Conservation (phyloP, 2,888 invertebrate genomes). For the Ichneumoninae sp. region DNA sequence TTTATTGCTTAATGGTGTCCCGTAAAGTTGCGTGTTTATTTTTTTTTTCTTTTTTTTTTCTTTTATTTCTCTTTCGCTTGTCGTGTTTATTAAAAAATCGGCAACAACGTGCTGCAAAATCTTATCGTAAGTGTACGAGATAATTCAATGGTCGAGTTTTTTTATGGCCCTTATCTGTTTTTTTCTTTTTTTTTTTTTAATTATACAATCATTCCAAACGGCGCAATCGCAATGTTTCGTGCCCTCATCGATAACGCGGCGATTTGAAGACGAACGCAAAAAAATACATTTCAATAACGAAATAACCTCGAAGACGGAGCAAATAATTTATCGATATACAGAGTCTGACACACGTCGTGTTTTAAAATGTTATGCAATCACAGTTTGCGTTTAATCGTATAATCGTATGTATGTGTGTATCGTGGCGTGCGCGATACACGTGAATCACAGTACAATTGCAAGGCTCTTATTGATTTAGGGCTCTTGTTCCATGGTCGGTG, state of each 20-base stretch:
- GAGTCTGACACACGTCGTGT: slow-evolving; percentile 23
- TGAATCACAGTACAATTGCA: slow-evolving; percentile 79
- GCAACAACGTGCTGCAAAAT: slow-evolving; percentile 56
- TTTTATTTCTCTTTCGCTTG: slow-evolving; percentile 19
- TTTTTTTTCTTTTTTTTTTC: background rate
- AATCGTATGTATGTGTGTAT: slow-evolving; percentile 70
- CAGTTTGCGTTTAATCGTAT: slow-evolving; percentile 69
- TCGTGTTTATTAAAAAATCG: slow-evolving; percentile 51
- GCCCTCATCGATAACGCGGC: background rate
- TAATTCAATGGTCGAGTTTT: slow-evolving; percentile 56
- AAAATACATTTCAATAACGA: slow-evolving; percentile 24
- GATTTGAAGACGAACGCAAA: background rate
- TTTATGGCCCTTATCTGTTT: slow-evolving; percentile 36
- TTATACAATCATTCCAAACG: slow-evolving; percentile 25
- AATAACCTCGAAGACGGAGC: slow-evolving; percentile 40
- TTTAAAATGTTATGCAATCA: slow-evolving; percentile 67
- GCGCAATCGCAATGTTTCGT: background rate
- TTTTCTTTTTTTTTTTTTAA: background rate
- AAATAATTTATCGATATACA: slow-evolving; percentile 41
- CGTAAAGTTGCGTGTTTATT: slow-evolving; percentile 55
- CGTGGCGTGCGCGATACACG: slow-evolving; percentile 71
- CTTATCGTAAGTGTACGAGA: slow-evolving; percentile 50
- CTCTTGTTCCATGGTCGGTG: slow-evolving; percentile 72
- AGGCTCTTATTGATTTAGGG: slow-evolving; percentile 71
- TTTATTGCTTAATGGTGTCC: slow-evolving; percentile 57